Evolutionary conservation across 2,797 vertebrate genomes (phyloP).

Genomic region (Alcedo quadribrachys): DNA sequence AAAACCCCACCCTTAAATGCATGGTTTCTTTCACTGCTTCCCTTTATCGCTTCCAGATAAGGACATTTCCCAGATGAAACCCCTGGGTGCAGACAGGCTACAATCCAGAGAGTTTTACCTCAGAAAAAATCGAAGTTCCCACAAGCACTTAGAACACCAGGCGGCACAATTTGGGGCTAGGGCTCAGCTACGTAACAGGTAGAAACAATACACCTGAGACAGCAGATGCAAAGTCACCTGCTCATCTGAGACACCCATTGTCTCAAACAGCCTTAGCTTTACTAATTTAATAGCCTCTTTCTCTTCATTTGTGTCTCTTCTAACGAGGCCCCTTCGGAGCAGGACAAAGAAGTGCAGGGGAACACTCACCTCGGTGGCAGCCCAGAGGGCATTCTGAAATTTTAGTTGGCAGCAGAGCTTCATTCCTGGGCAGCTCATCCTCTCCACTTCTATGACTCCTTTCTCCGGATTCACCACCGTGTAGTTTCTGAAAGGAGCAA

Average conservation of each 20-base stretch:
- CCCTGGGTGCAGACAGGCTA: not conserved
- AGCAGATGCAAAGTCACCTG: not conserved
- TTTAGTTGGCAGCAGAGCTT: constrained; percentile 91
- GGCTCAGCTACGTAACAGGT: not conserved
- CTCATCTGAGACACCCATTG: not conserved
- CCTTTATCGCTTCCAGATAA: constrained; percentile 35
- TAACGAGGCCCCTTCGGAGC: not conserved
- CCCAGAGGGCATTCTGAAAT: constrained; percentile 90
- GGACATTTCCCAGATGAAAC: constrained; percentile 20
- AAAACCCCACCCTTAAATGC: not conserved
- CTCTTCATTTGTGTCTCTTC: not conserved
- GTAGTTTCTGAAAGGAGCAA: constrained; percentile 85
- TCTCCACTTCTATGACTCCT: constrained; percentile 89
- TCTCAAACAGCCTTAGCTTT: not conserved
- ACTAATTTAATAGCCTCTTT: not conserved
- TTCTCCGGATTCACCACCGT: constrained; percentile 92
- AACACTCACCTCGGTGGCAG: constrained; percentile 88
- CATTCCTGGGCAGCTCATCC: constrained; percentile 89
- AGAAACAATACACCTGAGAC: not conserved
- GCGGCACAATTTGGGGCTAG: not conserved
- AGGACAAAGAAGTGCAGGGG: not conserved
- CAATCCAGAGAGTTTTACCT: not conserved
- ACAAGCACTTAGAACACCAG: not conserved
- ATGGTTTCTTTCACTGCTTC: constrained; percentile 46
- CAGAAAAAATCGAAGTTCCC: not conserved